phyloP scores from a whole-genome alignment of 2,888 invertebrate genomes.

The Andrena marginata region DNA sequence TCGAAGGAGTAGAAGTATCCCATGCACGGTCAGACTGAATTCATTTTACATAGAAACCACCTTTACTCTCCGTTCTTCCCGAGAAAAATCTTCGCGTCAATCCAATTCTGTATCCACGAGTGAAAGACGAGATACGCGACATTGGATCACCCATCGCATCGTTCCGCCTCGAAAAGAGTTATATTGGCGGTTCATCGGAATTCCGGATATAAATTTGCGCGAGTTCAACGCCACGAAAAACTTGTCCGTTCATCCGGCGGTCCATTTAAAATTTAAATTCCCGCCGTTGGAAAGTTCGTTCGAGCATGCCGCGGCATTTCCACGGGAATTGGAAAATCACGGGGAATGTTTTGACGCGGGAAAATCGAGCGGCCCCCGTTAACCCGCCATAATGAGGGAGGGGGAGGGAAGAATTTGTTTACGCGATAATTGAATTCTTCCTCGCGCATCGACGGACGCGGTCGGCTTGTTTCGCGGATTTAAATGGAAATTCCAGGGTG shows the following conservation, averaged over 20 bases:
- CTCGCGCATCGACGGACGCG: background rate
- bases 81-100: no score
- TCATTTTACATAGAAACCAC: no score
- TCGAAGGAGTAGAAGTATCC: no score
- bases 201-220: slow-evolving; percentile 21
- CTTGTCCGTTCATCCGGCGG: slow-evolving; percentile 18
- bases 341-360: slow-evolving; percentile 22
- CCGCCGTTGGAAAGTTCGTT: slow-evolving; percentile 9
- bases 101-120: no score
- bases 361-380: slow-evolving; percentile 6
- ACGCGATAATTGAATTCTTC: slow-evolving; percentile 33
- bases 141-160: no score
- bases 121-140: no score
- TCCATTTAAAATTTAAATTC: slow-evolving; percentile 49
- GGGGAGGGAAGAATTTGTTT: slow-evolving; percentile 12
- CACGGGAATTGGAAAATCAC: slow-evolving; percentile 24
- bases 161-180: no score
- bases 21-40: no score
- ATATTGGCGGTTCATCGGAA: background rate
- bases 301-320: background rate
- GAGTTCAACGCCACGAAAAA: slow-evolving; percentile 5
- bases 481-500: slow-evolving; percentile 48
- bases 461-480: slow-evolving; percentile 44
- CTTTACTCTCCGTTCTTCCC: no score
- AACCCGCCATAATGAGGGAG: slow-evolving; percentile 20